Conservation (phyloP, 2,113 vertebrate genomes). For the Sinocyclocheilus anophthalmus region DNA sequence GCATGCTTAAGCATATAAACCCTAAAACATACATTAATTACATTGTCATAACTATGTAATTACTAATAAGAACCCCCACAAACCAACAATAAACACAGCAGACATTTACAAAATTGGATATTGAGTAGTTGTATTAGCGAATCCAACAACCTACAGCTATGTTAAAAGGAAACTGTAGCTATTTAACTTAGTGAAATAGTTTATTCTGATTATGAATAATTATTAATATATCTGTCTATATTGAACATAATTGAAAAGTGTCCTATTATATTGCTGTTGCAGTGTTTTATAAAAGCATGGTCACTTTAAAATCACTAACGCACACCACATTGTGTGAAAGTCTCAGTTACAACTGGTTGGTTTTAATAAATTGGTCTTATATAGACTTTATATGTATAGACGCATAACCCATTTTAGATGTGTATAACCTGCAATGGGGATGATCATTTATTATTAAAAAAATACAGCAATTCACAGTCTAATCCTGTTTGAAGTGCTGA, state of each 20-base stretch:
- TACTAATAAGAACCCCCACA: background rate
- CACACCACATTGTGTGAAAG: background rate
- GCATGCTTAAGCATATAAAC: background rate
- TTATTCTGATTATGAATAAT: background rate
- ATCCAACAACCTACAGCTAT: background rate
- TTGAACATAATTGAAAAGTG: background rate
- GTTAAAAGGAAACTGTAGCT: background rate
- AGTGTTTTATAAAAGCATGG: background rate
- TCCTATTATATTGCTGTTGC: no score
- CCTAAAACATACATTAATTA: background rate
- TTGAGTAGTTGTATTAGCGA: no score
- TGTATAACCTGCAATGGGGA: background rate
- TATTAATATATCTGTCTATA: background rate
- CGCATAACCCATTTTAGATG: background rate
- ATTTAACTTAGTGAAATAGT: background rate
- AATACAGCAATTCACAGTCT: background rate
- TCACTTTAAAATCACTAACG: background rate
- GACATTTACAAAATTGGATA: background rate
- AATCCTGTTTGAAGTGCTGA: background rate
- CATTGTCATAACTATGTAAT: background rate
- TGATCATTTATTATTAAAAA: background rate
- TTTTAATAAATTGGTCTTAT: background rate
- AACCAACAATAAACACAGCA: background rate
- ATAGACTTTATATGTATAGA: background rate
- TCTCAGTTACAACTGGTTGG: background rate